Base-by-base conservation (phyloP, 1,140 invertebrate genomes). In the Cotesia glomerata region DNA sequence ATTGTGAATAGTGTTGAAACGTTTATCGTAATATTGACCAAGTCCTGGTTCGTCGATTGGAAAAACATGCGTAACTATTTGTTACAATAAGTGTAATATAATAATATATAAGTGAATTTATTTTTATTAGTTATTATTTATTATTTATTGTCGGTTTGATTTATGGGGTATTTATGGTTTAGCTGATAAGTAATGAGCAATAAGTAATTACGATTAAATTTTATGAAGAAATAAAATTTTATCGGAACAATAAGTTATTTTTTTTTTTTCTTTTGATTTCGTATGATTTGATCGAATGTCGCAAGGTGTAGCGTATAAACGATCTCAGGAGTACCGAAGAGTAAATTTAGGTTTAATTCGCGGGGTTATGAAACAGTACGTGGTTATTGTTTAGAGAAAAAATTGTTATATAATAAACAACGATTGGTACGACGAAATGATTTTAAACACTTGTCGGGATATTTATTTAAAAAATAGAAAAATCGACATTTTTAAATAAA, bases 21-120 rank as follows among this genome's bases (percentile, higher is more conserved):
- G 64, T 54, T 68, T 34, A 58, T 56, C 18, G 66, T 64, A 32
- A 26, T 65, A 52, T 74, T 78, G 81, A 56, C 73, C 75, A 75
- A 51, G 78, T 80, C 79, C 81, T 81, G 79, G 80, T 84, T 83
- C 80, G 75, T 78, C 78, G 83, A 82, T 77, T 81, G 16, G 18
- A 18, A 58, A 58, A 58, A 58, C 56, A 26, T 18, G 56, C 18
- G 8, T 16, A 26, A 58, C 5, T 26, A 58, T 18, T 5, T 18
- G 56, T 16, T 8, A 58, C 5, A 9, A 18, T 16, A 18, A 9
- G 16, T 54, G 4, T 5, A 54, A 14, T 5, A 14, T 54, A 54
- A 14, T 54, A 54, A 54, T 54, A 54, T 16, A 14, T 54, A 14
- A 54, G 52, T 18, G 4, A 7, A 32, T 58, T 58, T 18, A 58